A percentile compares a stretch with the other conserved stretches of the same genome.
Evolutionary conservation across 2,797 vertebrate species (phyloP).

Genomic region (Silurus lanzhouensis): DNA sequence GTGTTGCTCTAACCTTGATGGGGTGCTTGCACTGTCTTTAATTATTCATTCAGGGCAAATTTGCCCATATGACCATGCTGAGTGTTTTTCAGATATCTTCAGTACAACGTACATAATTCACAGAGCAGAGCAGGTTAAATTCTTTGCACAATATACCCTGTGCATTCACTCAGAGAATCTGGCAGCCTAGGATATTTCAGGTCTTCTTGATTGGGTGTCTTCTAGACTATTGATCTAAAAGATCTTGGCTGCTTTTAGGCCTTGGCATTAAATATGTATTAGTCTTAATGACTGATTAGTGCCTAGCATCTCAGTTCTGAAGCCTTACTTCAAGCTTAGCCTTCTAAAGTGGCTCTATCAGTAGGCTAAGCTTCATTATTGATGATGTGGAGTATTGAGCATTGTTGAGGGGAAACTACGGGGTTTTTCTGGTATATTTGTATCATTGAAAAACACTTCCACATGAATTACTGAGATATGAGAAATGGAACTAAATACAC

Average conservation of each 20-base stretch:
- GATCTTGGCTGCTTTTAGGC: slow-evolving; percentile 34
- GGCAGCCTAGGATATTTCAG: slow-evolving; percentile 3
- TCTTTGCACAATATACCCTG: not conserved
- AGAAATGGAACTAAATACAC: too few species aligned
- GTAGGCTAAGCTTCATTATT: slow-evolving; percentile 22
- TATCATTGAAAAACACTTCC: not conserved
- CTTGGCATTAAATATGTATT: slow-evolving; percentile 55
- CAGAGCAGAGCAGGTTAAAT: too few species aligned
- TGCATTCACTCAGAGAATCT: not conserved
- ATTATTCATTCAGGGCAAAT: slow-evolving; percentile 40
- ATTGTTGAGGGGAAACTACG: not conserved
- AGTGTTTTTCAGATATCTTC: not conserved
- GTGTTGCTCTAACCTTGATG: not conserved
- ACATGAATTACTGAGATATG: not conserved
- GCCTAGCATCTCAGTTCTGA: slow-evolving; percentile 35
- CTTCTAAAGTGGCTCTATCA: slow-evolving; percentile 42
- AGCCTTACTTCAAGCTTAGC: slow-evolving; percentile 31
- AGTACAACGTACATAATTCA: not conserved
- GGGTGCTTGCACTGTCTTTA: slow-evolving; percentile 23
- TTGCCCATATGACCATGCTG: slow-evolving; percentile 31
- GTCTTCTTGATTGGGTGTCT: slow-evolving; percentile 31
- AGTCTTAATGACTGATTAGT: slow-evolving; percentile 49
- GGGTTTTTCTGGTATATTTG: not conserved
- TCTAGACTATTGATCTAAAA: slow-evolving; percentile 45
- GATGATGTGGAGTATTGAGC: slow-evolving; percentile 13